phyloP scores from a whole-genome alignment of 2,797 vertebrate genomes.

The Bovichtus diacanthus region DNA sequence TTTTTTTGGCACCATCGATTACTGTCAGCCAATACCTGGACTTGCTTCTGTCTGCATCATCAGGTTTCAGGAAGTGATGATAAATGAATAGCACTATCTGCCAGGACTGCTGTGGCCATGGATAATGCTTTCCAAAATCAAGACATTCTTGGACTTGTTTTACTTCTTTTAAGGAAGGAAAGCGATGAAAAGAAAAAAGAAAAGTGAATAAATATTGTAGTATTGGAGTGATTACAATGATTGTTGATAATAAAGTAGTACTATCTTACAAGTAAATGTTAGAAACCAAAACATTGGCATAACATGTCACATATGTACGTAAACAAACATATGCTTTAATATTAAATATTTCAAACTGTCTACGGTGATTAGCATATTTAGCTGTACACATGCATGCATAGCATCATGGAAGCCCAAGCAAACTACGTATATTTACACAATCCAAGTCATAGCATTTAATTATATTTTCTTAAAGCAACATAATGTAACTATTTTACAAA shows the following conservation, averaged over 20 bases:
- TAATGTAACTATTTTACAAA: no score
- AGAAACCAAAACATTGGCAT: background rate
- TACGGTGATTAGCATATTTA: background rate
- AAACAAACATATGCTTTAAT: background rate
- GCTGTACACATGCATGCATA: no score
- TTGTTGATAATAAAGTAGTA: background rate
- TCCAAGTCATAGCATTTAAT: no score
- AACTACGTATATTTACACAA: background rate
- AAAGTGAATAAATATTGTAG: no score
- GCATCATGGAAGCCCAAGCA: background rate
- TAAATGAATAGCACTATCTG: constrained; percentile 45
- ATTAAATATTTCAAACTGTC: background rate
- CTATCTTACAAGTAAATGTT: background rate
- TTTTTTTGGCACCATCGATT: constrained; percentile 66
- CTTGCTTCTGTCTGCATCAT: constrained; percentile 68
- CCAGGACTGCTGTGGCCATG: constrained; percentile 34
- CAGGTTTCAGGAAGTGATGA: constrained; percentile 69
- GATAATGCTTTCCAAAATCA: constrained; percentile 39
- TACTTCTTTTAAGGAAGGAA: background rate
- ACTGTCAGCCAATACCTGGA: constrained; percentile 61
- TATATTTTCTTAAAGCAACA: no score
- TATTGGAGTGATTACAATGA: no score
- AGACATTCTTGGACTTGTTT: background rate
- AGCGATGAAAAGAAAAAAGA: no score
- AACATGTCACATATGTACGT: background rate